Evolutionary conservation across 2,797 vertebrate genomes (phyloP), one percentile per base, ranked within the genome.

Genomic region (Galaxias olidus): DNA sequence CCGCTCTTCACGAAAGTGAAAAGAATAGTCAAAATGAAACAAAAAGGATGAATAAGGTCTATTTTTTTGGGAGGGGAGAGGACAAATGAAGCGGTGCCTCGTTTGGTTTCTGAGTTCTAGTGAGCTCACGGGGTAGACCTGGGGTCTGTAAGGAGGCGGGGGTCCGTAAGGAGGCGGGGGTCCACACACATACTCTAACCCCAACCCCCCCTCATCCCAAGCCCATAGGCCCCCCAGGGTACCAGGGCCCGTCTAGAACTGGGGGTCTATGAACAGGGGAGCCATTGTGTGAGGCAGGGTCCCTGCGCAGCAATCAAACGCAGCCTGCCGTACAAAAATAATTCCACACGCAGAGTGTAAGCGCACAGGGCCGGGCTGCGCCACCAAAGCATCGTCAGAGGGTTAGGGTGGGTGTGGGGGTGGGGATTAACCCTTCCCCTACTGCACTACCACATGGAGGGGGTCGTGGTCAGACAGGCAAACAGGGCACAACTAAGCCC

Each of bases 261-360:
- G 83, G 88, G 83, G 86, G 87, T 83, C 87, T 81, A 78, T 73
- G 89, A 92, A 93, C 92, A 93, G 91, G 90, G 86, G 86, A 85
- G 83, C 84, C 89, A 91, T 93, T 93, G 92, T 93, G 77, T 84
- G 76, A 85, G 80, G 77, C 75, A 53, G 70, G 81, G 88, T 91
- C 92, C 86, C 89, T 81, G 85, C 88, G 71, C 87, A 63, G 90
- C 90, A 92, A 92, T 93, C 92, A 93, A 91, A 92, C 56, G 75
- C 89, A 91, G 87, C 84, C 89, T 82, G 84, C 83, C 79, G 51
- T 87, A 91, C 85, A 87, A 91, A 91, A 92, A 91, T 92, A 91
- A 90, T 90, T 87, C 84, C 86, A 85, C 86, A 87, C 79, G 59
- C 73, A 18, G 74, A 83, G 84, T 63, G 82, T 76, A 81, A 79